These are phyloP conservation scores for Uloborus diversus DNA, from an alignment of 1,140 invertebrate genomes.

Conservation along the genomic window DNA sequence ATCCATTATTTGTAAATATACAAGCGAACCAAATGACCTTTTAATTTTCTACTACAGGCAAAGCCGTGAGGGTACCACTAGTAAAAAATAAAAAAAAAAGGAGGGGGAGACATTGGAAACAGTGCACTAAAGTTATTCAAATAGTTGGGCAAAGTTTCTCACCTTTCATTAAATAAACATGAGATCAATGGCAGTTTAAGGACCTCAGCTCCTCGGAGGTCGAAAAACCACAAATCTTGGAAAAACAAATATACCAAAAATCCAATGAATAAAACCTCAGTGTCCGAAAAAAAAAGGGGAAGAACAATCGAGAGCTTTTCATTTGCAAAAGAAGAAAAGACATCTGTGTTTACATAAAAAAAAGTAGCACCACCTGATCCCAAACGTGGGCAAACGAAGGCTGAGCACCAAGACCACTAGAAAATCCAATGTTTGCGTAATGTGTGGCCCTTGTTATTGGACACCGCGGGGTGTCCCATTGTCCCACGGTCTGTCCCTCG, in stretches of 20 bases:
- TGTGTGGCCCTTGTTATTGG: constrained; percentile 56
- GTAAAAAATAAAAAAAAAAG: too few species aligned
- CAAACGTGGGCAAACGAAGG: constrained; percentile 16
- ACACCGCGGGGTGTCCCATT: constrained; percentile 54
- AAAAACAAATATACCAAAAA: constrained; percentile 3
- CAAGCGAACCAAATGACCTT: too few species aligned
- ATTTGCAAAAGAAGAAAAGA: constrained; percentile 21
- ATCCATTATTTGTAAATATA: too few species aligned
- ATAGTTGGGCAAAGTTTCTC: too few species aligned
- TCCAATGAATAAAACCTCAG: constrained; percentile 2
- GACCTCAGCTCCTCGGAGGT: background rate
- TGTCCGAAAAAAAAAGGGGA: background rate
- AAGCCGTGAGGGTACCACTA: too few species aligned
- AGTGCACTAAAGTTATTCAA: too few species aligned
- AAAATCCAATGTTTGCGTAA: constrained; percentile 53
- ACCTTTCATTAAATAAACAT: background rate
- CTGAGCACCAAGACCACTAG: constrained; percentile 10
- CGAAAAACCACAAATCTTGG: background rate
- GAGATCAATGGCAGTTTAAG: background rate
- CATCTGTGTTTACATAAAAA: constrained; percentile 55
- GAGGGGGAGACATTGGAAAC: too few species aligned
- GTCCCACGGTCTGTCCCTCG: constrained; percentile 41
- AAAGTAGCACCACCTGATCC: constrained; percentile 39
- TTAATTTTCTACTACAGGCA: too few species aligned
- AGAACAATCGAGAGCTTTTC: background rate